phyloP scores from a whole-genome alignment of 1,140 invertebrate species.

The Drepana arcuata region DNA sequence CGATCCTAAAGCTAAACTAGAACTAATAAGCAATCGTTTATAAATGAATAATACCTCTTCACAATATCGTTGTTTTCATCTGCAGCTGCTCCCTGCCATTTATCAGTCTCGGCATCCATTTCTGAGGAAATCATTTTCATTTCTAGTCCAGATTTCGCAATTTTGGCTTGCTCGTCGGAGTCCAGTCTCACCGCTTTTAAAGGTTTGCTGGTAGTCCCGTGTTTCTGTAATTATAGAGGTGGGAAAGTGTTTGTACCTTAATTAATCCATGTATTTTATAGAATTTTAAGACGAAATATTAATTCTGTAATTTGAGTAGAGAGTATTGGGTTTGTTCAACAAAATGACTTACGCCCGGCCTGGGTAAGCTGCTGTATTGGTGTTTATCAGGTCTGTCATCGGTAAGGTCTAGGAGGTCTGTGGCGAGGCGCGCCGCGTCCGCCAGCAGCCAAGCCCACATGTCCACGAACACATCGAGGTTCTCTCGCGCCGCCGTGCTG shows the following conservation, averaged over 20 bases:
- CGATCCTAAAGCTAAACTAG: too few relatives aligned
- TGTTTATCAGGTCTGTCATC: constrained; percentile 84
- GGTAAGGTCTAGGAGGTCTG: constrained; percentile 91
- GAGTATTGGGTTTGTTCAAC: not conserved
- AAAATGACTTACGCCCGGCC: constrained; percentile 86
- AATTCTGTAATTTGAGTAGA: not conserved
- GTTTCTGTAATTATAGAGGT: constrained; percentile 85
- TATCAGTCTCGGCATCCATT: constrained; percentile 97
- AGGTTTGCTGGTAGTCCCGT: constrained; percentile 96
- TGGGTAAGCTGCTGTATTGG: constrained; percentile 94
- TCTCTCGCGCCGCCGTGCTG: constrained; percentile 97
- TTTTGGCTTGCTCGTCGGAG: constrained; percentile 97
- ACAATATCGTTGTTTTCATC: constrained; percentile 98
- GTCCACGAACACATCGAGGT: constrained; percentile 97
- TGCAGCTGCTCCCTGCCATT: constrained; percentile 86
- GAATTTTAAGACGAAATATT: not conserved
- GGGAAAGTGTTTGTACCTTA: too few relatives aligned
- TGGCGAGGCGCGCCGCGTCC: constrained; percentile 88
- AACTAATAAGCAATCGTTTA: too few relatives aligned
- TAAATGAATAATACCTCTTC: too few relatives aligned
- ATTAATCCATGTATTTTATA: too few relatives aligned
- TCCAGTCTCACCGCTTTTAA: constrained; percentile 91
- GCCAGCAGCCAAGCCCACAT: constrained; percentile 96
- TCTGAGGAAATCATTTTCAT: constrained; percentile 98
- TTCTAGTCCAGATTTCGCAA: constrained; percentile 96